Conservation (phyloP, 2,888 invertebrate genomes). For the Ornithoptera alexandrae region DNA sequence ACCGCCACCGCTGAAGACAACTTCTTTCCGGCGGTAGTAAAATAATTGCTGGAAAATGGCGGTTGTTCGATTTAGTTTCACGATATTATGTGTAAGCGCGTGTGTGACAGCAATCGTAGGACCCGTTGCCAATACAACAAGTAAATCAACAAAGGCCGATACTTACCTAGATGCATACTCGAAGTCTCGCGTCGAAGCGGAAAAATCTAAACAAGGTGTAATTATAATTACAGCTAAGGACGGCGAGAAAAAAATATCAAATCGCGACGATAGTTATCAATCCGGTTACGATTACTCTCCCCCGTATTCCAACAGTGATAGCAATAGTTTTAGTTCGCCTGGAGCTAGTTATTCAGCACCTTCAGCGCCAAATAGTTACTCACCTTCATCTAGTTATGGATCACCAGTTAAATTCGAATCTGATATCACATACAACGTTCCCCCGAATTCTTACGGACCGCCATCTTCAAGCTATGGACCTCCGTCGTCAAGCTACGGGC, state of each 20-base stretch:
- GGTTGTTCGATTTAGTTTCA: slow-evolving; percentile 47
- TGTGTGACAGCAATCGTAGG: slow-evolving; percentile 65
- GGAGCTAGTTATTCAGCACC: slow-evolving; percentile 45
- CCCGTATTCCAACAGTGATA: slow-evolving; percentile 56
- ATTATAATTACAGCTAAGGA: slow-evolving; percentile 72
- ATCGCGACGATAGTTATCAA: slow-evolving; percentile 69
- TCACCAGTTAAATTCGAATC: slow-evolving; percentile 57
- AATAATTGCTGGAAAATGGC: slow-evolving; percentile 56
- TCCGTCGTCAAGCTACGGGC: slow-evolving; percentile 56
- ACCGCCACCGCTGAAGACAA: slow-evolving; percentile 73
- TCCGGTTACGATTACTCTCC: slow-evolving; percentile 70
- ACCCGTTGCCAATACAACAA: slow-evolving; percentile 57
- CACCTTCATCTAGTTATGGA: slow-evolving; percentile 55
- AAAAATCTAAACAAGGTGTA: slow-evolving; percentile 68
- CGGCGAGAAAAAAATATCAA: slow-evolving; percentile 71
- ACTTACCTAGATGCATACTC: slow-evolving; percentile 84
- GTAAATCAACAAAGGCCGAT: slow-evolving; percentile 69
- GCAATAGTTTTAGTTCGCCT: slow-evolving; percentile 51
- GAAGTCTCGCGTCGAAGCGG: slow-evolving; percentile 76
- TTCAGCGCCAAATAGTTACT: slow-evolving; percentile 44
- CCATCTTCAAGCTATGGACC: slow-evolving; percentile 53
- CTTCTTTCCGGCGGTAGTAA: slow-evolving; percentile 57
- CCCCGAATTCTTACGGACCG: slow-evolving; percentile 58
- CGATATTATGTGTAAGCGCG: slow-evolving; percentile 51
- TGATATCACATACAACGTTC: slow-evolving; percentile 59